These are phyloP conservation scores for Drosophila persimilis DNA, from an alignment of 1,140 invertebrate genomes.

Conservation along the genomic window DNA sequence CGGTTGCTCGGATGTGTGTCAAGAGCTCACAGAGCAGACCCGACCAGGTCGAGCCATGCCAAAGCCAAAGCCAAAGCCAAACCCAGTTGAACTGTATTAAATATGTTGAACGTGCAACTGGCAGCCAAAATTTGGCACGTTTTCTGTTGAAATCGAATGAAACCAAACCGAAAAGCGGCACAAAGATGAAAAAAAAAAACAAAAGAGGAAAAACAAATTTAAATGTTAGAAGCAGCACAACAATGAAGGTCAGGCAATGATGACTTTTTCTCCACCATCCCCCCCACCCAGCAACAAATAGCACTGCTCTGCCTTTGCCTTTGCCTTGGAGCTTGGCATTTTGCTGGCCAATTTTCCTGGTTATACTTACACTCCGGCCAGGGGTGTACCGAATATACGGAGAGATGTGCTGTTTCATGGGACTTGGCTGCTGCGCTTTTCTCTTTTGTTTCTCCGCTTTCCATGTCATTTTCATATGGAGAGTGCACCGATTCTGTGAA, in stretches of 20 bases:
- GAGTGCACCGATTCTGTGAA: conserved; percentile 58
- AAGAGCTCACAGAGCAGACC: conserved; percentile 22
- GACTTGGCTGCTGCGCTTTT: conserved; percentile 33
- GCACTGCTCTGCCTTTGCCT: conserved; percentile 25
- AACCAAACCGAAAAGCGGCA: conserved; percentile 46
- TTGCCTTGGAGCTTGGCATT: conserved; percentile 54
- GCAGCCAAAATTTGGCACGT: conserved; percentile 67
- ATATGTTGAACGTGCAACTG: conserved; percentile 72
- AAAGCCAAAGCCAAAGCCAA: conserved; percentile 37
- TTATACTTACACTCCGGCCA: conserved; percentile 2
- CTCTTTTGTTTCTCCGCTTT: conserved; percentile 54
- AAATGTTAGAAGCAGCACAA: conserved; percentile 71
- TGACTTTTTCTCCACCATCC: conserved; percentile 33
- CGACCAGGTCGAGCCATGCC: conserved; percentile 32
- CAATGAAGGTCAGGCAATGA: conserved; percentile 72
- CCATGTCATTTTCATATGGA: conserved; percentile 69
- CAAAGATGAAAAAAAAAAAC: conserved; percentile 10
- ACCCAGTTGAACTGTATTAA: conserved; percentile 66
- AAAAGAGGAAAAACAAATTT: conserved; percentile 62
- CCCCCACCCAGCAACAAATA: conserved; percentile 1
- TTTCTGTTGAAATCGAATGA: conserved; percentile 74
- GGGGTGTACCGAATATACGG: background rate
- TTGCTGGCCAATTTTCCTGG: conserved; percentile 62
- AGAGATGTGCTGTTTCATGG: no score
- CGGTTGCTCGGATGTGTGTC: conserved; percentile 31